Percentiles rank a stretch among this genome's conserved stretches.
phyloP scores from a whole-genome alignment of 2,113 vertebrate genomes.

The Zingel zingel region DNA sequence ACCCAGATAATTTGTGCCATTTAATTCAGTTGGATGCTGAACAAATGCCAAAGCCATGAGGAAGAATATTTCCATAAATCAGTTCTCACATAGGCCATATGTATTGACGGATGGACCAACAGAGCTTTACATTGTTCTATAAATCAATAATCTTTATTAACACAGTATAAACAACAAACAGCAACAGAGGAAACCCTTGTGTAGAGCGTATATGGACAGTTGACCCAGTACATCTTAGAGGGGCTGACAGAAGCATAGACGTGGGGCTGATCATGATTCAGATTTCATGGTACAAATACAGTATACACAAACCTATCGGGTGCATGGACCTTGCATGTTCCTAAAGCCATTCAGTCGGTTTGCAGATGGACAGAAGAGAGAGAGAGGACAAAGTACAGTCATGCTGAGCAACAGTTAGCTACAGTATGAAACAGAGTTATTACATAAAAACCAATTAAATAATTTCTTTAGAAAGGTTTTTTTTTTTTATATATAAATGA shows the following conservation, averaged over 20 bases:
- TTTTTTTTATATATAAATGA: constrained; percentile 85
- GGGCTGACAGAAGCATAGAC: constrained; percentile 70
- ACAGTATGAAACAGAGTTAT: constrained; percentile 83
- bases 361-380: constrained; percentile 70
- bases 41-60: neutral
- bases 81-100: neutral
- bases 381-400: constrained; percentile 79
- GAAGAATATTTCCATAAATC: neutral
- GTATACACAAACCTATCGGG: constrained; percentile 70
- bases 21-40: neutral
- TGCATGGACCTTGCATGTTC: constrained; percentile 63
- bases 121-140: constrained; percentile 67
- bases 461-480: constrained; percentile 85
- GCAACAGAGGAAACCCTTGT: constrained; percentile 74
- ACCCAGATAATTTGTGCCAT: neutral
- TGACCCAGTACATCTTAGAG: constrained; percentile 67
- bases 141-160: constrained; percentile 87
- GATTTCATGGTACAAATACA: constrained; percentile 63
- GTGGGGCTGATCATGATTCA: constrained; percentile 54
- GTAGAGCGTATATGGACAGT: constrained; percentile 66
- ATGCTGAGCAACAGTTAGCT: constrained; percentile 84
- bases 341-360: constrained; percentile 79
- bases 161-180: constrained; percentile 87
- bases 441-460: constrained; percentile 83
- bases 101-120: constrained; percentile 28